Evolutionary conservation across 2,888 invertebrate genomes (phyloP), one percentile per base, ranked within the genome.

Genomic region (Drosophila prolongata): DNA sequence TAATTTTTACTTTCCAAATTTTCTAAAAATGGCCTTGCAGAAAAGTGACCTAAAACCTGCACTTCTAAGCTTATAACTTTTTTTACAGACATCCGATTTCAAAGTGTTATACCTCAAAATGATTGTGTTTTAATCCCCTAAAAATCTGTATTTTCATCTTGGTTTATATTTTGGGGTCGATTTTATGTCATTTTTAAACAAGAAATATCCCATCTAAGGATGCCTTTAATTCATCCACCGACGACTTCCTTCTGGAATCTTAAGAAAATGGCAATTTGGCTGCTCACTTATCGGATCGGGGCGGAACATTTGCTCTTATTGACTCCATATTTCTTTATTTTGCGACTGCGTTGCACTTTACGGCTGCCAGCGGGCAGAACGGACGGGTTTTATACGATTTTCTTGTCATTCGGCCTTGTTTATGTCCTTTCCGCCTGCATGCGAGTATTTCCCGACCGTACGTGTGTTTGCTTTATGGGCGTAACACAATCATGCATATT

Each of bases 341-440:
- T 43, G 50, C 30, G 66, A 66, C 66, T 65, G 66, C 64, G 64
- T 43, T 66, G 64, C 55, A 68, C 58, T 57, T 68, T 69, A 57
- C 50, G 69, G 34, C 38, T 58, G 37, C 53, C 40, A 35, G n/a
- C 52, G 52, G 62, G 35, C 46, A 61, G 38, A 55, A 42, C 49
- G 59, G 43, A 62, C 53, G 68, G 52, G 59, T 54, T 69, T 69
- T 71, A 69, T 71, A 49, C 61, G 69, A 69, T 71, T 69, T 69
- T 34, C 72, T 60, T 69, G 73, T 72, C 69, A 69, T 62, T 47
- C 61, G 72, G 61, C 52, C 52, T 60, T 60, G 69, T 69, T 69
- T 69, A 69, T 69, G 50, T 57, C 70, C 69, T 67, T n/a, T 19
- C 49, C 47, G 40, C 43, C 50, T 69, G 69, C 49, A 49, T 43